These are phyloP conservation scores for Amiota communis DNA, from an alignment of 2,888 invertebrate genomes.

Conservation along the genomic window DNA sequence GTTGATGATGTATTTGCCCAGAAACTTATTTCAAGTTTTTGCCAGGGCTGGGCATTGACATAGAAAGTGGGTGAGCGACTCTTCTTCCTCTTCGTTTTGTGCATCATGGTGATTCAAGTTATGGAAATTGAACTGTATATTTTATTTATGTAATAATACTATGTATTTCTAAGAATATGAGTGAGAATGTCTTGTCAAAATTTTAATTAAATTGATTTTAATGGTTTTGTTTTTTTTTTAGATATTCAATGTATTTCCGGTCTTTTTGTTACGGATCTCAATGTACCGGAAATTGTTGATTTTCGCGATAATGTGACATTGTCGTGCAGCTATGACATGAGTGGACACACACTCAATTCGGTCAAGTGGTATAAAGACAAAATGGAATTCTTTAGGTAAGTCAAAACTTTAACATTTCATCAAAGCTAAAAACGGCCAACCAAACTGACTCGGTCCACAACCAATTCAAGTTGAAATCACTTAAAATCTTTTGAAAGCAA, in stretches of 20 bases:
- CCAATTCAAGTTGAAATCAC: not conserved
- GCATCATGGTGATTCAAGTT: not conserved
- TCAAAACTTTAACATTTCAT: conserved; percentile 15
- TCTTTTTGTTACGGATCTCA: conserved; percentile 73
- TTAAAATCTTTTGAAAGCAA: not conserved
- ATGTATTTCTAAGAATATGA: no score
- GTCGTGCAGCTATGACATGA: conserved; percentile 74
- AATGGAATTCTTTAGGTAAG: conserved; percentile 75
- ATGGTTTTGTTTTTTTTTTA: conserved; percentile 42
- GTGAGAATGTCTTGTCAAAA: no score
- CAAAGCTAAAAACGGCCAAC: no score
- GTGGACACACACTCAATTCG: conserved; percentile 74
- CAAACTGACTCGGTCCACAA: not conserved
- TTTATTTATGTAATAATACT: not conserved
- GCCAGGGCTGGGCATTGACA: no score
- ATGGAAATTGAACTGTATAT: conserved; percentile 19
- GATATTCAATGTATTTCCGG: conserved; percentile 62
- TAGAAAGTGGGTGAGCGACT: no score
- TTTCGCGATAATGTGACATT: conserved; percentile 74
- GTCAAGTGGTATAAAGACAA: conserved; percentile 75
- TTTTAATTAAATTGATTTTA: no score
- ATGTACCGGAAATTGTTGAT: conserved; percentile 74
- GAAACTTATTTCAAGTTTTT: no score
- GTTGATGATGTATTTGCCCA: no score
- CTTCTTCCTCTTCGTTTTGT: no score